Evolutionary conservation across 2,888 invertebrate species (phyloP).

Genomic region (Orthosia gothica): DNA sequence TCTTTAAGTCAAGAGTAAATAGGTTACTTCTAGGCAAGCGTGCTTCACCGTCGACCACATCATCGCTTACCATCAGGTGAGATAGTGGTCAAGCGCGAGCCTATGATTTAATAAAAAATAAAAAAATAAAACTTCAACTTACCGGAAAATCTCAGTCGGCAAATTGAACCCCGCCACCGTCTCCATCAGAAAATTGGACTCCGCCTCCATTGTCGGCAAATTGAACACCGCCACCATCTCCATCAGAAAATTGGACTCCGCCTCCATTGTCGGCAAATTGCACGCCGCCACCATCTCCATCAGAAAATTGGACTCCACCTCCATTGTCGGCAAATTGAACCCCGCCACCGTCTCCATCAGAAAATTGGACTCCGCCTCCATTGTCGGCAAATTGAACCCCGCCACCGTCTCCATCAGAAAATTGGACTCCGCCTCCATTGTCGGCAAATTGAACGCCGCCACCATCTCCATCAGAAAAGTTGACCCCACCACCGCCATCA

Average conservation of each 20-base stretch:
- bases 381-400: not conserved
- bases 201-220: not conserved
- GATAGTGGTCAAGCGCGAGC: too few species aligned
- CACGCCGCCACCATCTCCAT: not conserved
- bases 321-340: constrained; percentile 31
- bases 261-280: constrained; percentile 15
- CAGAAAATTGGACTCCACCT: constrained; percentile 10
- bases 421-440: not conserved
- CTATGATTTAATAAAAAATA: too few species aligned
- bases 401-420: not conserved
- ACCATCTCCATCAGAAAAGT: not conserved
- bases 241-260: not conserved
- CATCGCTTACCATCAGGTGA: too few species aligned
- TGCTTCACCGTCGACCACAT: too few species aligned
- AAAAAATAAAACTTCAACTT: too few species aligned
- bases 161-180: constrained; percentile 18
- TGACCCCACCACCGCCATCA: constrained; percentile 27
- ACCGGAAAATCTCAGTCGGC: constrained; percentile 13
- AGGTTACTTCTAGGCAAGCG: too few species aligned
- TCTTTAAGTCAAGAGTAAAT: too few species aligned
- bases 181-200: not conserved
- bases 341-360: constrained; percentile 8
- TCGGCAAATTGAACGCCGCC: constrained; percentile 8
- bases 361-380: not conserved
- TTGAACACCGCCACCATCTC: not conserved